phyloP scores from a whole-genome alignment of 2,113 vertebrate genomes.

The Tragelaphus imberbis region DNA sequence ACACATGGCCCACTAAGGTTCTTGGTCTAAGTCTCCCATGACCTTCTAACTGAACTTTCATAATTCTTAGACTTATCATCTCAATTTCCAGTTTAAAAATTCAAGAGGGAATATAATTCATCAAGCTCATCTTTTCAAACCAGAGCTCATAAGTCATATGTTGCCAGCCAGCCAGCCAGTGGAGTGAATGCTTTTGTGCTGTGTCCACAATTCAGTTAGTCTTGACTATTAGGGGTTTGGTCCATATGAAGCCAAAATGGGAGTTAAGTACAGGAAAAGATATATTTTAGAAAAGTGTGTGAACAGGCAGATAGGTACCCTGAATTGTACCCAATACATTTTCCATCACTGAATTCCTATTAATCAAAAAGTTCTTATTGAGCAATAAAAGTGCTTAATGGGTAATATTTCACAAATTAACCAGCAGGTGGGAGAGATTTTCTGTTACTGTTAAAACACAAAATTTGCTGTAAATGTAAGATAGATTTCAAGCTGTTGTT shows the following conservation, averaged over 20 bases:
- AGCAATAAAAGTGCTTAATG: background rate
- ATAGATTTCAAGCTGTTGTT: background rate
- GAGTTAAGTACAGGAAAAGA: background rate
- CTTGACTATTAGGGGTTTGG: background rate
- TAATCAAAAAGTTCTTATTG: background rate
- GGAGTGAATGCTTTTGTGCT: background rate
- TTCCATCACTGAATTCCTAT: background rate
- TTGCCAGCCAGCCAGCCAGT: background rate
- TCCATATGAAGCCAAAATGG: background rate
- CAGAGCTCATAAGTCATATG: background rate
- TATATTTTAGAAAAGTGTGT: background rate
- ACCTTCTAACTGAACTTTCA: background rate
- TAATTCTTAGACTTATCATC: background rate
- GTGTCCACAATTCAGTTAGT: background rate
- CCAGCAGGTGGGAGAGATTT: background rate
- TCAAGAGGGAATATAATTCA: background rate
- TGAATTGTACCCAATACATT: background rate
- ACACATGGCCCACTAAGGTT: background rate
- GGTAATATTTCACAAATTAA: background rate
- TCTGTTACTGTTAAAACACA: conserved; percentile 9
- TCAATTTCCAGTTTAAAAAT: background rate
- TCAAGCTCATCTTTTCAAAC: background rate
- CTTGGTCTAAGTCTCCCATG: background rate
- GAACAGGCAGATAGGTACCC: background rate
- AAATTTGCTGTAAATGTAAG: background rate